Evolutionary conservation across 1,140 invertebrate species (phyloP).

Genomic region (Zaprionus capensis): DNA sequence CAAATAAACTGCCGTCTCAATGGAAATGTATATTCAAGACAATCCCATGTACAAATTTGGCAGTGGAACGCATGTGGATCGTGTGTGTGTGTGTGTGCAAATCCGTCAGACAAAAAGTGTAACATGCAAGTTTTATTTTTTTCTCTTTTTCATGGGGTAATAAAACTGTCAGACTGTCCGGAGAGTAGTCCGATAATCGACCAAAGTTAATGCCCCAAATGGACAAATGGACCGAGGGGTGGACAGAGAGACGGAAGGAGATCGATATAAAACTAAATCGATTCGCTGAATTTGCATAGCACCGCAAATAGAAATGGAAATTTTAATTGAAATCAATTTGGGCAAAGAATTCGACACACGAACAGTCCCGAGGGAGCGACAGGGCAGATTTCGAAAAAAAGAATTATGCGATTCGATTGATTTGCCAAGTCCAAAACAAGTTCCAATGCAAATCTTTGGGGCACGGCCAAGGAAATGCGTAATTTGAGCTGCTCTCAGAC

Average conservation of each 20-base stretch:
- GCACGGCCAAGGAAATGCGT: slow-evolving; percentile 36
- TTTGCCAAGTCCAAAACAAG: neutral
- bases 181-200: slow-evolving; percentile 1
- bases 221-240: neutral
- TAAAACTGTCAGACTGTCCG: slow-evolving; percentile 25
- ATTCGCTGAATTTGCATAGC: slow-evolving; percentile 60
- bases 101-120: slow-evolving; percentile 9
- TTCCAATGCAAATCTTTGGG: neutral
- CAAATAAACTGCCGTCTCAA: slow-evolving; percentile 64
- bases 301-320: slow-evolving; percentile 38
- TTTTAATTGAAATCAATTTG: slow-evolving; percentile 74
- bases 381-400: neutral
- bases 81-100: neutral
- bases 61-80: slow-evolving; percentile 24
- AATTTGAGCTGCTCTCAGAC: slow-evolving; percentile 54
- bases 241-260: neutral
- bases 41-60: slow-evolving; percentile 27
- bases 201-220: slow-evolving; percentile 16
- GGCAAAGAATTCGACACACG: slow-evolving; percentile 10
- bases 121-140: slow-evolving; percentile 1
- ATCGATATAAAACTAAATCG: slow-evolving; percentile 34
- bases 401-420: slow-evolving; percentile 1
- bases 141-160: slow-evolving; percentile 3
- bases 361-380: neutral
- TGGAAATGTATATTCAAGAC: slow-evolving; percentile 35